Evolutionary conservation across 2,888 invertebrate genomes (phyloP).

Genomic region (Rapana venosa): DNA sequence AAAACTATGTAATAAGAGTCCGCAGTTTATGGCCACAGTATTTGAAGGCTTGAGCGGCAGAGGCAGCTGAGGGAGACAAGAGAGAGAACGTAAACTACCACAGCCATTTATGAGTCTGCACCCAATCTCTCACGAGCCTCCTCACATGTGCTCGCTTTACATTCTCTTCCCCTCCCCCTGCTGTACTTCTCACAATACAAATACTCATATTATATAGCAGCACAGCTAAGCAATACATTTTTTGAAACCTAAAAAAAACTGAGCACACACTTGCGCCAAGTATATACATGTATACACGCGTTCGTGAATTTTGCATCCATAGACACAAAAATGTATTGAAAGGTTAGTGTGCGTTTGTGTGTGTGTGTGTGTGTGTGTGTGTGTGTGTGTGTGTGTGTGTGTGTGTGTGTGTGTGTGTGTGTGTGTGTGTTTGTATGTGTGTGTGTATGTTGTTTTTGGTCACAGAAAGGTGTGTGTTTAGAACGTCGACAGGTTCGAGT

Average conservation of each 20-base stretch:
- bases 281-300: not conserved
- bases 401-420: not conserved
- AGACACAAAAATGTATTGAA: no score
- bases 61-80: conserved; percentile 1
- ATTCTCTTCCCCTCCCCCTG: no score
- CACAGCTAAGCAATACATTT: no score
- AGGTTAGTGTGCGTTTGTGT: not conserved
- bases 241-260: not conserved
- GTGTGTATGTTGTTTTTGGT: no score
- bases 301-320: no score
- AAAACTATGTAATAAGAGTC: not conserved
- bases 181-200: no score
- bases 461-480: no score
- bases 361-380: not conserved
- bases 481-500: no score
- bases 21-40: not conserved
- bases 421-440: not conserved
- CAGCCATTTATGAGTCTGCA: conserved; percentile 18
- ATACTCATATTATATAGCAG: no score
- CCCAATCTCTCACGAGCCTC: not conserved
- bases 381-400: not conserved
- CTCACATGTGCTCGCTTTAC: no score
- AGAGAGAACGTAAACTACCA: not conserved
- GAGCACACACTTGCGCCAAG: not conserved
- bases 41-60: not conserved